Evolutionary conservation across 30 jellyfish, hydroid and myxozoan species (phyloP).

Genomic region (Chironex yamaguchii): DNA sequence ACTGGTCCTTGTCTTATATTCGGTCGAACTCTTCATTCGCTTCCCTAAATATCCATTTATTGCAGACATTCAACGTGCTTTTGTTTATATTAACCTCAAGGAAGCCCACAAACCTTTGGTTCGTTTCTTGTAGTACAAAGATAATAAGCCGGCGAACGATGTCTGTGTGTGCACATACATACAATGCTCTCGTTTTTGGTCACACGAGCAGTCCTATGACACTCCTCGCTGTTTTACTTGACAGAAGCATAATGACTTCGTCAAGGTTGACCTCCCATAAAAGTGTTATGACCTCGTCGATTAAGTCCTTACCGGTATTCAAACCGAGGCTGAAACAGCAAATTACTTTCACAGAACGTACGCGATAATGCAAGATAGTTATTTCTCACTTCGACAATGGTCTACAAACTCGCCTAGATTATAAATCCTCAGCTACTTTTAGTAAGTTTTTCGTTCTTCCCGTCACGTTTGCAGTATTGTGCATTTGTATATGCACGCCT

Average conservation of each 20-base stretch:
- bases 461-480: too few relatives aligned
- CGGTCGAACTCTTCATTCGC: constrained; percentile 33
- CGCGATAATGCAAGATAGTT: too few relatives aligned
- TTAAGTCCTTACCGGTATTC: constrained; percentile 12
- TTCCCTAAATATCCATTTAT: constrained; percentile 44
- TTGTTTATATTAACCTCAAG: constrained; percentile 13
- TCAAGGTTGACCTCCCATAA: constrained; percentile 23
- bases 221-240: constrained; percentile 37
- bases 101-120: constrained; percentile 39
- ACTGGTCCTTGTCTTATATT: constrained; percentile 40
- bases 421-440: too few relatives aligned
- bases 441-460: too few relatives aligned
- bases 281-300: constrained; percentile 41
- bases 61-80: constrained; percentile 32
- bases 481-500: too few relatives aligned
- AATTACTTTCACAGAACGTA: too few relatives aligned
- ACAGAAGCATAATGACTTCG: not conserved
- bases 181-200: constrained; percentile 47
- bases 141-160: constrained; percentile 25
- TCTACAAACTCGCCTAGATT: too few relatives aligned
- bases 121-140: constrained; percentile 42
- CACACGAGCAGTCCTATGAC: constrained; percentile 59
- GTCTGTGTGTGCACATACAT: constrained; percentile 45
- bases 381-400: too few relatives aligned
- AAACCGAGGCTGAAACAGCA: constrained; percentile 59